These are phyloP conservation scores for Bubo blakistoni DNA, from an alignment of 2,113 vertebrate species.

Conservation along the genomic window DNA sequence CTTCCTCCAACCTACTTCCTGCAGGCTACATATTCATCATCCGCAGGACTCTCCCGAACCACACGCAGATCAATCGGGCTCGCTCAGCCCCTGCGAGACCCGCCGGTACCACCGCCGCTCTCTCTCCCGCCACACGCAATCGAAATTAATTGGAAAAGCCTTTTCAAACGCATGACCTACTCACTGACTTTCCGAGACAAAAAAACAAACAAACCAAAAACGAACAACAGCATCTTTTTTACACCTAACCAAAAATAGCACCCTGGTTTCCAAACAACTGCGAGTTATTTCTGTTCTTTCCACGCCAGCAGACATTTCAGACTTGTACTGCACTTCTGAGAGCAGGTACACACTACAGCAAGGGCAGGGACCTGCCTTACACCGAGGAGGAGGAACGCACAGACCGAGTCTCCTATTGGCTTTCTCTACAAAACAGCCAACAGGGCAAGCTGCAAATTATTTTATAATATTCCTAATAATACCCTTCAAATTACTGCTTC, in stretches of 20 bases:
- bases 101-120: not conserved
- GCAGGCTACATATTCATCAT: not conserved
- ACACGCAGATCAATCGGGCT: not conserved
- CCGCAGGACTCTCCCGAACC: not conserved
- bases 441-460: not conserved
- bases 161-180: not conserved
- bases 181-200: not conserved
- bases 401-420: rapidly evolving
- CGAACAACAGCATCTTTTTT: not conserved
- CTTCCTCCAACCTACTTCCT: not conserved
- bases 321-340: not conserved
- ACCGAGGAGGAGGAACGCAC: not conserved
- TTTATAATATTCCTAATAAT: not conserved
- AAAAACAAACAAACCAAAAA: no score
- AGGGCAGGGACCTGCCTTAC: not conserved
- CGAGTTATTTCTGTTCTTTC: not conserved
- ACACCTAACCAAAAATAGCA: not conserved
- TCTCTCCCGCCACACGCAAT: not conserved
- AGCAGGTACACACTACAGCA: rapidly evolving
- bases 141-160: not conserved
- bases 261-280: not conserved
- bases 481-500: not conserved
- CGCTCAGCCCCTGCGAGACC: not conserved
- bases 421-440: not conserved
- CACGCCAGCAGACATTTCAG: not conserved